Conservation (phyloP, 2,888 invertebrate species). For the Nephrotoma guestfalica region DNA sequence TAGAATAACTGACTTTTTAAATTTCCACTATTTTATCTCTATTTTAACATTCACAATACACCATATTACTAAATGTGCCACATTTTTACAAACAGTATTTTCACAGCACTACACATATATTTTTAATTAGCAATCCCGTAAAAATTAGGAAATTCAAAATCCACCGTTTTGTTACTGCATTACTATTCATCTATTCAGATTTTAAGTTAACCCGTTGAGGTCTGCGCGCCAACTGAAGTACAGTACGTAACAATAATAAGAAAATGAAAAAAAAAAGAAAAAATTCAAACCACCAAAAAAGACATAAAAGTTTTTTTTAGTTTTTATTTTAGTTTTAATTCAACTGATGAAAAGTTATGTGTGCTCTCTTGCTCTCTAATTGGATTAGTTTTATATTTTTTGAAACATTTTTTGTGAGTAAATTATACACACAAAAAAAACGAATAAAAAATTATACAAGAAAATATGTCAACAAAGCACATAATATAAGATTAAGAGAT, state of each 20-base stretch:
- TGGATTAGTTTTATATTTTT: background rate
- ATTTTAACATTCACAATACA: background rate
- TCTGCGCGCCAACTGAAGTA: slow-evolving; percentile 3
- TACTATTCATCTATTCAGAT: background rate
- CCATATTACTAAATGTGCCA: background rate
- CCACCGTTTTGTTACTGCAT: background rate
- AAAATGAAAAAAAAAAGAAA: background rate
- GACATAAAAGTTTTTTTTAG: background rate
- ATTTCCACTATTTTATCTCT: background rate
- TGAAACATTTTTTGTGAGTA: background rate
- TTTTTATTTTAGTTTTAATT: background rate
- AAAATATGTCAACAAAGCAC: background rate
- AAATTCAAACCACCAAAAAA: background rate
- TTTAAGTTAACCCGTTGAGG: slow-evolving; percentile 4
- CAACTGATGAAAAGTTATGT: background rate
- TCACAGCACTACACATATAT: background rate
- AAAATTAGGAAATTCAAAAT: background rate
- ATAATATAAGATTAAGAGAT: background rate
- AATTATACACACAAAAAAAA: background rate
- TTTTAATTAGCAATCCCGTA: background rate
- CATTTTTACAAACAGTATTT: background rate
- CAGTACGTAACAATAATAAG: background rate
- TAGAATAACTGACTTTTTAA: background rate
- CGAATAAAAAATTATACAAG: background rate
- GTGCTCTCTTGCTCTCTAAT: background rate